A percentile compares a stretch with the other conserved stretches of the same genome.
Conservation (phyloP, 2,113 vertebrate species). For the Ailuropoda melanoleuca region DNA sequence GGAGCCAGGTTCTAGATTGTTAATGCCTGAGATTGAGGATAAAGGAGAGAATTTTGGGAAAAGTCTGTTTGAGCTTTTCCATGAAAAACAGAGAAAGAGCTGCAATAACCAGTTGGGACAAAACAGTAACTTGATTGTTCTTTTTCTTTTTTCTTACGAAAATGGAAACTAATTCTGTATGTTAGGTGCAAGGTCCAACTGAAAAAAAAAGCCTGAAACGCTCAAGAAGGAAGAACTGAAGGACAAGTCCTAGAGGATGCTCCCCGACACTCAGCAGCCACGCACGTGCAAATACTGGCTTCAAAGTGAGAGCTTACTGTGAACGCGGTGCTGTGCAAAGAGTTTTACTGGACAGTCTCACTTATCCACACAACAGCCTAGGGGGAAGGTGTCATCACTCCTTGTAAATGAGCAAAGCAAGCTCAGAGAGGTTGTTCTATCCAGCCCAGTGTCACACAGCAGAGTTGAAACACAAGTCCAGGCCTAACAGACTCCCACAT, state of each 20-base stretch:
- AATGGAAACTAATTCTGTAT: not conserved
- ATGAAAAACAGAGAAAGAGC: not conserved
- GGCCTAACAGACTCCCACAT: too few relatives aligned
- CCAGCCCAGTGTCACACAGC: not conserved
- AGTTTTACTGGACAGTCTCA: not conserved
- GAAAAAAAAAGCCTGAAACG: not conserved
- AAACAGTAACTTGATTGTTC: not conserved
- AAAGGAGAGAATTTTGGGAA: not conserved
- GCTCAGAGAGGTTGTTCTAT: not conserved
- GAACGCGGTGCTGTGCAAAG: too few relatives aligned
- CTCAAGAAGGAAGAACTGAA: not conserved
- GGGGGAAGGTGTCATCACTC: not conserved
- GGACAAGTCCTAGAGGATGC: too few relatives aligned
- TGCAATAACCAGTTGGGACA: not conserved
- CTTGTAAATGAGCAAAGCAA: not conserved
- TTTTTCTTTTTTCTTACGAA: not conserved
- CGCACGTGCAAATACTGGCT: fast-evolving
- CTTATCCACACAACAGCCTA: too few relatives aligned
- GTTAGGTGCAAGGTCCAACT: not conserved
- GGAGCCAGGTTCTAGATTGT: not conserved
- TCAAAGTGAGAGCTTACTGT: not conserved
- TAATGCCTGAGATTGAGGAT: not conserved
- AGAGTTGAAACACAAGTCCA: not conserved
- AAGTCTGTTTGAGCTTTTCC: not conserved
- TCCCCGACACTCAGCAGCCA: too few relatives aligned